Percentiles rank a stretch among this genome's conserved stretches.
These are phyloP conservation scores for Dipodomys merriami DNA, from an alignment of 2,113 vertebrate genomes.

Conservation along the genomic window DNA sequence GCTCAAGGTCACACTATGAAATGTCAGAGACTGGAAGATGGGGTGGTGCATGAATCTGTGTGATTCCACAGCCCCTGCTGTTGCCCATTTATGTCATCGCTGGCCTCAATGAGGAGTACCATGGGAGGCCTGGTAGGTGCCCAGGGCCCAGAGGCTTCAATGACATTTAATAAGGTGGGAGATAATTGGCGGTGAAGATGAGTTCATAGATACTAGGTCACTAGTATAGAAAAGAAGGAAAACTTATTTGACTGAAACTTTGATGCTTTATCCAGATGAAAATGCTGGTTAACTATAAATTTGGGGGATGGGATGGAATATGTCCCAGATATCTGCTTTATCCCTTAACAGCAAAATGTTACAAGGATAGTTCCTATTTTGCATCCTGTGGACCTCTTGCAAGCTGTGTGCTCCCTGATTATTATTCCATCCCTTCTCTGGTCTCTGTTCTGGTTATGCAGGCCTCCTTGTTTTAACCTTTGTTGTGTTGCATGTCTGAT, in stretches of 20 bases:
- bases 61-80: neutral
- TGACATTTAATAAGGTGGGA: neutral
- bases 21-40: neutral
- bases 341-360: neutral
- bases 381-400: neutral
- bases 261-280: neutral
- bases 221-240: neutral
- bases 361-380: neutral
- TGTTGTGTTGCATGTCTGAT: neutral
- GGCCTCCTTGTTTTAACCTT: neutral
- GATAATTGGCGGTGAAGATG: neutral
- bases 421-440: neutral
- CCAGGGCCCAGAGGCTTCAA: neutral
- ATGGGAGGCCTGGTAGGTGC: neutral
- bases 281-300: neutral
- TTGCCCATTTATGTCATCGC: neutral
- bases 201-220: neutral
- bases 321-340: neutral
- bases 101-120: neutral
- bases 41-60: neutral
- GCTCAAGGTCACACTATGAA: neutral
- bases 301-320: neutral
- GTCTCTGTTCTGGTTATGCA: neutral
- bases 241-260: constrained; percentile 7
- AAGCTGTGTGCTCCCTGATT: neutral